Evolutionary conservation across 2,888 invertebrate genomes (phyloP).

Genomic region (Tipula lateralis): DNA sequence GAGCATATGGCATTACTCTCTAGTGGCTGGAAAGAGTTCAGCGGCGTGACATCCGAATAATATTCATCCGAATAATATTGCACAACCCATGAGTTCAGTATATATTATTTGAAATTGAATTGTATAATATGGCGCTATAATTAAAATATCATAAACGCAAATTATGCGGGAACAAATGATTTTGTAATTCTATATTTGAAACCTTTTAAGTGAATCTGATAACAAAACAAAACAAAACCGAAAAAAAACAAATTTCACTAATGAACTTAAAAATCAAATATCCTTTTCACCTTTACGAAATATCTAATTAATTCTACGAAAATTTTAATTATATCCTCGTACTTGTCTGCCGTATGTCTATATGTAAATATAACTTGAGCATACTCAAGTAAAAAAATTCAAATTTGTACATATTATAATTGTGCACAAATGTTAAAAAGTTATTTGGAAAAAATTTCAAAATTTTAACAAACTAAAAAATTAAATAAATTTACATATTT

Average conservation of each 20-base stretch:
- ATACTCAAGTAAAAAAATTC: no score
- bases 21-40: no score
- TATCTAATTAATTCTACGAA: background rate
- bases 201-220: background rate
- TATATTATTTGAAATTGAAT: background rate
- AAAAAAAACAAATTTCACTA: background rate
- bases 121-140: background rate
- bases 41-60: no score
- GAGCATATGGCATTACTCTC: no score
- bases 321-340: no score
- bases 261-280: background rate
- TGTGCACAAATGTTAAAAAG: background rate
- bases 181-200: background rate
- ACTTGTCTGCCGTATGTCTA: background rate
- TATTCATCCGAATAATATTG: no score
- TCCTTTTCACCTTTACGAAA: background rate
- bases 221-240: background rate
- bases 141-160: background rate
- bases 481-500: background rate
- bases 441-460: background rate
- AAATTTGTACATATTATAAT: background rate
- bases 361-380: background rate
- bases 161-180: background rate
- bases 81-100: background rate
- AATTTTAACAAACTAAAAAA: background rate